phyloP scores from a whole-genome alignment of 2,888 invertebrate genomes.

The Abscondita cerata region DNA sequence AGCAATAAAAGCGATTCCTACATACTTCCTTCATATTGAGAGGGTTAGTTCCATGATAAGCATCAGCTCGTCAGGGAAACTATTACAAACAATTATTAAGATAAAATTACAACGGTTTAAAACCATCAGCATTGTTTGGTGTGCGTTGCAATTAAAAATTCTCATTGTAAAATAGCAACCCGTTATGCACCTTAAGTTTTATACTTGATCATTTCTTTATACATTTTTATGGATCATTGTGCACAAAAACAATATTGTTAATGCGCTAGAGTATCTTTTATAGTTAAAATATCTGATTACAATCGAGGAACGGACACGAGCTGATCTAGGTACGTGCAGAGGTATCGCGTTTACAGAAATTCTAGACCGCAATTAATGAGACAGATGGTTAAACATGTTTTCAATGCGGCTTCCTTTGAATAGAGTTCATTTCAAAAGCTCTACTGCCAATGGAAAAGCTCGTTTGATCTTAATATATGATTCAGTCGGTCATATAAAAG shows the following conservation, averaged over 20 bases:
- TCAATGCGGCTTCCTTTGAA: constrained; percentile 52
- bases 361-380: constrained; percentile 51
- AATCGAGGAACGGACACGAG: constrained; percentile 17
- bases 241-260: constrained; percentile 1
- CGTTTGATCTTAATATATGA: constrained; percentile 59
- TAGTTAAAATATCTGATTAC: constrained; percentile 26
- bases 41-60: too few relatives aligned
- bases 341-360: constrained; percentile 52
- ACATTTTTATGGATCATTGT: too few relatives aligned
- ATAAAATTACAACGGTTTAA: too few relatives aligned
- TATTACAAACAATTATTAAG: too few relatives aligned
- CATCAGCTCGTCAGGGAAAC: too few relatives aligned
- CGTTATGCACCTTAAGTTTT: too few relatives aligned
- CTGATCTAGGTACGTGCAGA: constrained; percentile 34
- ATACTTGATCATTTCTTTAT: too few relatives aligned
- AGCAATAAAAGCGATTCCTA: too few relatives aligned
- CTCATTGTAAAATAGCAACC: too few relatives aligned
- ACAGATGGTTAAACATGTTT: constrained; percentile 52
- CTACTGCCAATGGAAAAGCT: constrained; percentile 51
- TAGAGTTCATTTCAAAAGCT: constrained; percentile 52
- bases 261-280: constrained; percentile 5
- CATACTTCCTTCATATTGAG: too few relatives aligned
- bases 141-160: too few relatives aligned
- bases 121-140: too few relatives aligned
- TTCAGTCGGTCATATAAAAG: constrained; percentile 52